These are phyloP conservation scores for Eretmochelys imbricata DNA, from an alignment of 2,113 vertebrate genomes.

Conservation along the genomic window DNA sequence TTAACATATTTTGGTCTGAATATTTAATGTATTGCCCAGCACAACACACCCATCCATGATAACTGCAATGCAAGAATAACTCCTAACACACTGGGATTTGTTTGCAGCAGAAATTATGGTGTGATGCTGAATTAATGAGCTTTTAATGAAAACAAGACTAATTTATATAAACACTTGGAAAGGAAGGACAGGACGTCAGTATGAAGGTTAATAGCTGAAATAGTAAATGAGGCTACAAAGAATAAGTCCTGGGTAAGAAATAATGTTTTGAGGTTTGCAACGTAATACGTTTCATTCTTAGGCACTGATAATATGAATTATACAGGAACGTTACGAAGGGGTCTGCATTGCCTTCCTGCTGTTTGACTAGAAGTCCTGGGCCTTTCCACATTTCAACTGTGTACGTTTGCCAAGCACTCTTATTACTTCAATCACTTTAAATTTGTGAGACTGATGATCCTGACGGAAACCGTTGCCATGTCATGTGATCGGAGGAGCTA, in stretches of 20 bases:
- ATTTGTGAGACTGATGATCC: constrained; percentile 72
- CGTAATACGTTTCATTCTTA: background rate
- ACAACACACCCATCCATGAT: background rate
- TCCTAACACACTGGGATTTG: constrained; percentile 26
- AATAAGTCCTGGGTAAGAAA: constrained; percentile 13
- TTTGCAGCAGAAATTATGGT: constrained; percentile 36
- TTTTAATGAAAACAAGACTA: background rate
- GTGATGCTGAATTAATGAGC: constrained; percentile 41
- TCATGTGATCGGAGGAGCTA: constrained; percentile 60
- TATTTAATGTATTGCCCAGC: background rate
- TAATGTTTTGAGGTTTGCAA: background rate
- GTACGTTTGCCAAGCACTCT: constrained; percentile 58
- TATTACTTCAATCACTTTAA: constrained; percentile 74
- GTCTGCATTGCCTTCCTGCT: constrained; percentile 9
- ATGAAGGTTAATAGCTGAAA: background rate
- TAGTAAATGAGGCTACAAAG: constrained; percentile 31
- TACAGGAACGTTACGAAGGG: background rate
- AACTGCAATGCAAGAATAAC: background rate
- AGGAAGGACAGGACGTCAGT: background rate
- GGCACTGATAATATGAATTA: background rate
- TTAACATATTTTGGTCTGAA: background rate
- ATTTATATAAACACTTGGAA: constrained; percentile 13
- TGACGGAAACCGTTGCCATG: constrained; percentile 62
- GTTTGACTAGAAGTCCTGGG: constrained; percentile 32
- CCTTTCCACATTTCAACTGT: constrained; percentile 32